phyloP scores from a whole-genome alignment of 2,113 vertebrate species.

The Indri indri region DNA sequence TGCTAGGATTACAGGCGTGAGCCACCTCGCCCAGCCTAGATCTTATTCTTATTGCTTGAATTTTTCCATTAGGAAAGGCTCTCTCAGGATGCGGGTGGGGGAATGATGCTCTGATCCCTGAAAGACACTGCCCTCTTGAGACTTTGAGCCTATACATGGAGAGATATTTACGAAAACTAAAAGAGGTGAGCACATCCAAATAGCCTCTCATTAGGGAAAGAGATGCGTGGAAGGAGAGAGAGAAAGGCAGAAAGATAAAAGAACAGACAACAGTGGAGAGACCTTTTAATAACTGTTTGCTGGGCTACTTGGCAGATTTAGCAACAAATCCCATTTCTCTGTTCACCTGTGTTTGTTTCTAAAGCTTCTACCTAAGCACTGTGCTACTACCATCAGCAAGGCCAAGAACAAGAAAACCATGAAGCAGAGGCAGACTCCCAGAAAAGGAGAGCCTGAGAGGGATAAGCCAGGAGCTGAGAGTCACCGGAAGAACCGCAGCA shows the following conservation, averaged over 20 bases:
- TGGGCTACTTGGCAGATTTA: background rate
- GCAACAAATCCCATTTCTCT: background rate
- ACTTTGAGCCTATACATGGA: background rate
- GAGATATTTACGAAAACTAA: background rate
- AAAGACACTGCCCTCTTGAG: background rate
- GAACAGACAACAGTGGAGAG: background rate
- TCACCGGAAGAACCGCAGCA: slow-evolving; percentile 89
- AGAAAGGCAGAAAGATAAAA: background rate
- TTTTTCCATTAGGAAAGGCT: slow-evolving; percentile 4
- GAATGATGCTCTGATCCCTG: background rate
- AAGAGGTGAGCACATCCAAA: background rate
- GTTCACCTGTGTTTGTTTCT: background rate
- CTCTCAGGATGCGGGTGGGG: background rate
- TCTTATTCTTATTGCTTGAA: background rate
- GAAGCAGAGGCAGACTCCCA: slow-evolving; percentile 85
- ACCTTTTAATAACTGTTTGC: background rate
- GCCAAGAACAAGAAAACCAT: slow-evolving; percentile 89
- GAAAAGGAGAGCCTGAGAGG: slow-evolving; percentile 88
- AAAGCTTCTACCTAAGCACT: slow-evolving; percentile 93
- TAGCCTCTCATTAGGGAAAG: background rate
- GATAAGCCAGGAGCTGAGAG: slow-evolving; percentile 95
- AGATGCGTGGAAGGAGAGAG: background rate
- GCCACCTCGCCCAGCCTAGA: too few relatives aligned
- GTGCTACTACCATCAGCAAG: slow-evolving; percentile 91
- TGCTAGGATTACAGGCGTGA: too few relatives aligned